Conservation (phyloP, 2,113 vertebrate species). For the Callaeas wilsoni region DNA sequence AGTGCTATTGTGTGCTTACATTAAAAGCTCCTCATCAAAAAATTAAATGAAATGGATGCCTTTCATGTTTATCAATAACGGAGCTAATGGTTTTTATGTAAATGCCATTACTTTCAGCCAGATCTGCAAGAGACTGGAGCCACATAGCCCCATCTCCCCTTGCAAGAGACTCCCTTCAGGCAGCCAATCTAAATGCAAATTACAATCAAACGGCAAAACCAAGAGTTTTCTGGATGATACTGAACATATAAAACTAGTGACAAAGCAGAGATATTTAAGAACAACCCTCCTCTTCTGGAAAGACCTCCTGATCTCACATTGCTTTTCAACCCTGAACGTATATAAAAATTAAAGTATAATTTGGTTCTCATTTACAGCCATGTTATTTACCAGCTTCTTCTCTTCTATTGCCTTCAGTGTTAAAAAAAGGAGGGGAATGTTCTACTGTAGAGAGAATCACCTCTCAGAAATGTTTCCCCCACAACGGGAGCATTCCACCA, state of each 20-base stretch:
- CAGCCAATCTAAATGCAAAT: constrained; percentile 72
- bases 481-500: neutral
- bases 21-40: constrained; percentile 26
- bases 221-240: neutral
- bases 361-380: neutral
- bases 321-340: neutral
- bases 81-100: constrained; percentile 58
- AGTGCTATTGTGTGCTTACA: neutral
- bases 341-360: neutral
- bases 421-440: neutral
- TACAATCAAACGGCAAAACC: neutral
- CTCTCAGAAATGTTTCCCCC: neutral
- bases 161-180: constrained; percentile 12
- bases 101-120: constrained; percentile 12
- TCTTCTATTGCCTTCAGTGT: neutral
- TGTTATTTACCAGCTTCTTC: neutral
- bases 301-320: neutral
- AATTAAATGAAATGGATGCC: constrained; percentile 32
- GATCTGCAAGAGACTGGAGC: neutral
- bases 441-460: neutral
- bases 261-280: neutral
- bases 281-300: neutral
- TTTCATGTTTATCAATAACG: constrained; percentile 57
- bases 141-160: neutral
- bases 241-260: neutral